These are phyloP conservation scores for Gallinago jamesoni DNA, from an alignment of 2,113 vertebrate species.

Conservation along the genomic window DNA sequence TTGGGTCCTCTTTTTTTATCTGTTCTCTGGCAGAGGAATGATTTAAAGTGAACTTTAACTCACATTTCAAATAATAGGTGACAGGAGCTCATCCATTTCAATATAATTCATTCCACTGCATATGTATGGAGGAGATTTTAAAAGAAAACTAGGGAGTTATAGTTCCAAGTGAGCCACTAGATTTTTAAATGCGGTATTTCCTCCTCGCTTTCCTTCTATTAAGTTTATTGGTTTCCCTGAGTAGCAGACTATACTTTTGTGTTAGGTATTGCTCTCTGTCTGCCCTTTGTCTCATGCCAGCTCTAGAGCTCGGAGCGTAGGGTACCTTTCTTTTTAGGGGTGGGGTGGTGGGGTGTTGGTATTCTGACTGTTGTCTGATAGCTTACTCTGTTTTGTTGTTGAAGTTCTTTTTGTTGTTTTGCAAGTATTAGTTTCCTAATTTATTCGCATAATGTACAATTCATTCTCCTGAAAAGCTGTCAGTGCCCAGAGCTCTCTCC, in stretches of 20 bases:
- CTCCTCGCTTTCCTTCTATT: background rate
- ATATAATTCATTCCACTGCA: constrained; percentile 20
- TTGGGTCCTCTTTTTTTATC: constrained; percentile 8
- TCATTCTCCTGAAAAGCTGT: background rate
- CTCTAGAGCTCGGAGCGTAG: background rate
- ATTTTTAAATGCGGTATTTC: constrained; percentile 21
- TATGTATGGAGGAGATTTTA: constrained; percentile 36
- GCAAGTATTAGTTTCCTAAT: background rate
- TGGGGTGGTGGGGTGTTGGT: background rate
- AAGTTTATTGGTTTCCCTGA: background rate
- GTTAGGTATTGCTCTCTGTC: background rate
- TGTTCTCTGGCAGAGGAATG: constrained; percentile 15
- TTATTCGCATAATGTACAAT: background rate
- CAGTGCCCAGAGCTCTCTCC: background rate
- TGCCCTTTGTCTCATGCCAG: background rate
- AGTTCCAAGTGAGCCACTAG: background rate
- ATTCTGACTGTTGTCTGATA: background rate
- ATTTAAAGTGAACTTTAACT: constrained; percentile 45
- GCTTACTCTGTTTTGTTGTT: background rate
- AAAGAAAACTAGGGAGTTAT: constrained; percentile 2
- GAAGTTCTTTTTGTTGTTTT: background rate
- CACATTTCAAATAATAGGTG: constrained; percentile 59
- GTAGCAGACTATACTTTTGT: background rate
- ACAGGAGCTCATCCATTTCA: constrained; percentile 53
- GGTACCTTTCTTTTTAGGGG: background rate